Base-by-base conservation (phyloP, 2,888 invertebrate genomes). In the Fragum whitleyi region DNA sequence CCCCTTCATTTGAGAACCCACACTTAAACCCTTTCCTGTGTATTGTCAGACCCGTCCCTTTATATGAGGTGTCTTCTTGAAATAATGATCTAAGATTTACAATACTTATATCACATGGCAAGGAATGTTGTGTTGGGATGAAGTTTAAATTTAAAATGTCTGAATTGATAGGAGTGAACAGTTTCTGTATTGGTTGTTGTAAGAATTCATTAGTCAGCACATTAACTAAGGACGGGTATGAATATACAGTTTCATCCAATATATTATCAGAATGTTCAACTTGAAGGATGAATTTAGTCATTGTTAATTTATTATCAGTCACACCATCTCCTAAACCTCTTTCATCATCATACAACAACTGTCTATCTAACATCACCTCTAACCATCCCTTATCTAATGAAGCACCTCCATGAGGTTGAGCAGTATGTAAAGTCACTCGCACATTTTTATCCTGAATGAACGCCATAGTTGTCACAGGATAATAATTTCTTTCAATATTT, bases 321-420 rank as follows among this genome's bases (percentile, higher is more conserved):
- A 94, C 86, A 0, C 92, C 92, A 70, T 92, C 92, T 1, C 91
- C 91, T 7, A 93, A 81, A 0, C 94, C 94, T 14, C 93, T 76
- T 42, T 90, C 89, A 85, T 94, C 94, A 78, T 93, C 93, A 69
- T 91, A 91, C 11, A 86, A 53, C 28, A 92, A 81, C 55, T 91
- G 89, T 21, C 93, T 76, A 72, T 94, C 93, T 26, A 94, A 83
- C 93, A 94, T 93, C 6, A 93, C 89, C 79, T 94, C 94, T 47
- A 94, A 57, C 81, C 85, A 85, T 0, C 93, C 93, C 11, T 81
- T 74, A 21, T 89, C 85, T 23, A 92, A 85, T 47, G 89, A 88
- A 36, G 92, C 89, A 11, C 90, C 92, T 0, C 93, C 94, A 72
- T 92, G 92, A 14, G 94, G 88, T 81, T 94, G 93, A 21, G 86